Evolutionary conservation across 1,140 invertebrate species (phyloP).

Genomic region (Cryptotermes secundus): DNA sequence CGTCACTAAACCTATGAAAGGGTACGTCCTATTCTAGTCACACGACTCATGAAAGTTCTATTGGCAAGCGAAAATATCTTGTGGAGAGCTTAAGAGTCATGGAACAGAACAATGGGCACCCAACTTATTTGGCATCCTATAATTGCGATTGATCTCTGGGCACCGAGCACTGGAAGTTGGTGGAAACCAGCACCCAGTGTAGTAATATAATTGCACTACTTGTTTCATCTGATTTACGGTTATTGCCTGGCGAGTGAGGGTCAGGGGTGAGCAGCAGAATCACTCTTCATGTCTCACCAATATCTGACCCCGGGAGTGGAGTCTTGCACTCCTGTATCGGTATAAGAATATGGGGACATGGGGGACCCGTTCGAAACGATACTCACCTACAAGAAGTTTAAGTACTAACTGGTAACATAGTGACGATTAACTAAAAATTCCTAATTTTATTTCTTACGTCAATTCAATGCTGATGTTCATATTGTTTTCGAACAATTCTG

Average conservation of each 20-base stretch:
- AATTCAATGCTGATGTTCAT: too few relatives aligned
- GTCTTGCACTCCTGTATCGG: background rate
- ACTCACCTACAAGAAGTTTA: too few relatives aligned
- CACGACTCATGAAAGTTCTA: too few relatives aligned
- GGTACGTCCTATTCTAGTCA: too few relatives aligned
- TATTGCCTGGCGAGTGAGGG: conserved; percentile 14
- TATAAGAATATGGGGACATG: background rate
- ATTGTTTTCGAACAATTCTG: too few relatives aligned
- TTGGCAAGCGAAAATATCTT: too few relatives aligned
- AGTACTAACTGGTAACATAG: too few relatives aligned
- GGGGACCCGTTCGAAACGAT: too few relatives aligned
- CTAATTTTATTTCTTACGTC: too few relatives aligned
- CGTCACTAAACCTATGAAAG: too few relatives aligned
- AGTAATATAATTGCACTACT: conserved; percentile 43
- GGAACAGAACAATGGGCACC: background rate
- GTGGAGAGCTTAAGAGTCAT: background rate
- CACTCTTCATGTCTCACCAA: background rate
- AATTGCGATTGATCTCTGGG: conserved; percentile 27
- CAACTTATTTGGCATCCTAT: background rate
- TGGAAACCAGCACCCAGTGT: conserved; percentile 36
- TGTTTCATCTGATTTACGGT: conserved; percentile 40
- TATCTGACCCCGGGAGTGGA: background rate
- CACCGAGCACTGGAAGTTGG: background rate
- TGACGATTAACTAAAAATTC: too few relatives aligned
- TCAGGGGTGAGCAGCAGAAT: background rate